These are phyloP conservation scores for Drosophila atripex DNA, from an alignment of 2,888 invertebrate genomes.

Conservation along the genomic window DNA sequence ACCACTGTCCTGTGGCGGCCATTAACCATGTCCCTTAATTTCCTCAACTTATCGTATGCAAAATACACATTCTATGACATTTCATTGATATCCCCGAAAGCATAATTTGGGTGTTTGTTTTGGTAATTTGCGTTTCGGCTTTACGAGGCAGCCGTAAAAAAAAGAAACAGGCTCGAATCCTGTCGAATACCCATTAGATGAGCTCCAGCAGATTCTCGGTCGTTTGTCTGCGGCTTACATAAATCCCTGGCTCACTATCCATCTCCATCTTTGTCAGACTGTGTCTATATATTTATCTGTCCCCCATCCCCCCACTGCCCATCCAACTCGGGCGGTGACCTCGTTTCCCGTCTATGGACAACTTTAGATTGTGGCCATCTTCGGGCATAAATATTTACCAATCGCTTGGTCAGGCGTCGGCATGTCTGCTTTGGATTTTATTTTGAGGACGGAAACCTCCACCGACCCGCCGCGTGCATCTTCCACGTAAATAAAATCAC, in stretches of 20 bases:
- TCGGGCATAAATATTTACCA: conserved; percentile 65
- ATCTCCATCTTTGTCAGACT: conserved; percentile 10
- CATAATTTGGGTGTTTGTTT: conserved; percentile 44
- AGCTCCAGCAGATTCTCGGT: conserved; percentile 38
- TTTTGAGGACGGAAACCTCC: conserved; percentile 25
- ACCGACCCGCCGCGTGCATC: neutral
- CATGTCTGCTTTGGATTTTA: conserved; percentile 45
- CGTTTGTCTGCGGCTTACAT: conserved; percentile 44
- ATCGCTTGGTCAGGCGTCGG: conserved; percentile 57
- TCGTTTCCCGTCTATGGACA: conserved; percentile 38
- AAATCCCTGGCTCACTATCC: conserved; percentile 35
- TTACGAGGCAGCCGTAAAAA: conserved; percentile 29
- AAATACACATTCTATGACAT: conserved; percentile 46
- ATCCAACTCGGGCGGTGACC: conserved; percentile 25
- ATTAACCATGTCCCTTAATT: conserved; percentile 2
- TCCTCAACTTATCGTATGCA: conserved; percentile 18
- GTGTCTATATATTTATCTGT: conserved; percentile 9
- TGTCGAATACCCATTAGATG: conserved; percentile 44
- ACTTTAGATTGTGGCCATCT: conserved; percentile 35
- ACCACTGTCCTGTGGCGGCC: conserved; percentile 7
- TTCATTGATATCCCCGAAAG: conserved; percentile 39
- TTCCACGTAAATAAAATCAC: conserved; percentile 69
- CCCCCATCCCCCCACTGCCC: neutral
- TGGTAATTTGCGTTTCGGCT: conserved; percentile 46
- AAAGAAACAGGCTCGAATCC: conserved; percentile 16